These are phyloP conservation scores for Temnothorax unifasciatus DNA, from an alignment of 2,888 invertebrate genomes.

Conservation along the genomic window DNA sequence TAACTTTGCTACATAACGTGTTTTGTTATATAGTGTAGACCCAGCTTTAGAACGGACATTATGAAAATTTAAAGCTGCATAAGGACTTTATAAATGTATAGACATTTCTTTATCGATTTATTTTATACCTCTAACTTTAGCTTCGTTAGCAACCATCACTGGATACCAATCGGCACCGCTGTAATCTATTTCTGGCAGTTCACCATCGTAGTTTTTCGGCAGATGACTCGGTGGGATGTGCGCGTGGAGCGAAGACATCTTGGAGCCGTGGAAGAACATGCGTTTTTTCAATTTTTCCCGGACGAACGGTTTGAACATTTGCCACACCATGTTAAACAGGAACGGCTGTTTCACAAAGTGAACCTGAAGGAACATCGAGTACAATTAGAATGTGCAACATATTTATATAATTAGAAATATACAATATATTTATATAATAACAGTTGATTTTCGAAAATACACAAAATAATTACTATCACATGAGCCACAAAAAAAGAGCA, in stretches of 20 bases:
- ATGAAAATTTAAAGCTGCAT: not conserved
- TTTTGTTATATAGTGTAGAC: too few species aligned
- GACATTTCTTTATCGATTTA: not conserved
- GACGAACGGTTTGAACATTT: slow-evolving; percentile 94
- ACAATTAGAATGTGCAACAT: not conserved
- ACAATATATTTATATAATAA: not conserved
- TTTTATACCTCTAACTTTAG: slow-evolving; percentile 88
- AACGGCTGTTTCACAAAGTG: slow-evolving; percentile 95
- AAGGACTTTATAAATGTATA: not conserved
- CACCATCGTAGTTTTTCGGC: slow-evolving; percentile 93
- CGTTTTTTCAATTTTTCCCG: slow-evolving; percentile 92
- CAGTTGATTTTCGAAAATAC: not conserved
- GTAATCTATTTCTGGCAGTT: slow-evolving; percentile 92
- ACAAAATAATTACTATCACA: not conserved
- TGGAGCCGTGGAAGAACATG: slow-evolving; percentile 94
- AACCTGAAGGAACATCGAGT: slow-evolving; percentile 85
- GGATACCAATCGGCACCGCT: slow-evolving; percentile 93
- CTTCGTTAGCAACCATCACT: slow-evolving; percentile 89
- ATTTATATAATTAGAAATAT: not conserved
- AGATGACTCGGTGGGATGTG: slow-evolving; percentile 90
- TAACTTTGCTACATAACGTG: not conserved
- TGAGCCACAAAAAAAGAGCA: not conserved
- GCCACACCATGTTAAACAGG: slow-evolving; percentile 94
- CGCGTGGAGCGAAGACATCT: slow-evolving; percentile 93
- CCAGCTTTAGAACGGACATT: not conserved